Evolutionary conservation across 1,140 invertebrate genomes (phyloP), one percentile per base, ranked within the genome.

Genomic region (Drosophila nannoptera): DNA sequence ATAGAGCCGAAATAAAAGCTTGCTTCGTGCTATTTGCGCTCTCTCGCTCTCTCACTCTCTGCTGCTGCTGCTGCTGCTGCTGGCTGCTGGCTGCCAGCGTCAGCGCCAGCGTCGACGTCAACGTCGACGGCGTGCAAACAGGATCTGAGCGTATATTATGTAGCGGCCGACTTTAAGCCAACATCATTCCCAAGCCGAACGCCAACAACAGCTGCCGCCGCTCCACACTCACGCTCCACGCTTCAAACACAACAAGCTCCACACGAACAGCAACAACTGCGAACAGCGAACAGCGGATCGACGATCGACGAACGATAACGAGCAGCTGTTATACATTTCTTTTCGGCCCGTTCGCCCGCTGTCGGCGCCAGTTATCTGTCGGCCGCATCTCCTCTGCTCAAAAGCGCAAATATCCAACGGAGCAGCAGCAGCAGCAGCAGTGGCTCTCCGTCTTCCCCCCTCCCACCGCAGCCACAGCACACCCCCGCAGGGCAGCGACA

Each of bases 81-180:
- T n/a, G n/a, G n/a, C n/a, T n/a, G n/a, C n/a, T n/a, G n/a, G n/a
- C n/a, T n/a, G 29, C 50, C 42, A 56, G 69, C 38, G 22, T 31
- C 16, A 38, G 4, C 38, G 77, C 12, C 14, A 6, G 56, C 35
- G 3, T 11, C 49, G 50, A 29, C 80, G 43, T 38, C 42, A 58
- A 73, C 78, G 78, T 38, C 49, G 78, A 69, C 84, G 53, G 73
- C 84, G 69, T 87, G 84, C 76, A 87, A 87, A 87, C 84, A 87
- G 84, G 84, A 87, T 87, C 84, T 87, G 84, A 84, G 84, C 73
- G 81, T 87, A 84, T 87, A 87, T 87, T 87, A 87, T 84, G 84
- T 87, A 77, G 84, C 78, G 64, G 52, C 68, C 65, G 74, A 77
- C 80, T 87, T 87, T 84, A 83, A 87, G 78, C 83, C 84, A 87